Conservation (phyloP, 2,888 invertebrate species). For the Agrotis exclamationis region DNA sequence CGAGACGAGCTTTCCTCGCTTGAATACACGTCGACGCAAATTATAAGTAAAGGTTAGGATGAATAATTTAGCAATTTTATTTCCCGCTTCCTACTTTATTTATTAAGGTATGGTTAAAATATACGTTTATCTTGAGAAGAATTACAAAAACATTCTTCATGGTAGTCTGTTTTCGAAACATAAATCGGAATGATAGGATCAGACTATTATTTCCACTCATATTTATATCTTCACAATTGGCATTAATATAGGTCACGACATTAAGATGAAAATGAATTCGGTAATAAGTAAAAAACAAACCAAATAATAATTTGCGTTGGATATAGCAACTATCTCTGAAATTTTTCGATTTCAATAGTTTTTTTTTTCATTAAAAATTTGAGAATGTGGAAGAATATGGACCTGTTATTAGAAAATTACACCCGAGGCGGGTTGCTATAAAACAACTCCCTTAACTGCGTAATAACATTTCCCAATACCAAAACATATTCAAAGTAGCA, state of each 20-base stretch:
- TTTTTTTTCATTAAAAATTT: too few species aligned
- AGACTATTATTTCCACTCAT: background rate
- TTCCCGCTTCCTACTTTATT: background rate
- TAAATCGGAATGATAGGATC: background rate
- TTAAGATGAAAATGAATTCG: too few species aligned
- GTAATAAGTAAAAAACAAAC: too few species aligned
- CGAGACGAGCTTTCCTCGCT: conserved; percentile 18
- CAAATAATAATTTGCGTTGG: too few species aligned
- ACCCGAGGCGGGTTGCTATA: too few species aligned
- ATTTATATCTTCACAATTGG: background rate
- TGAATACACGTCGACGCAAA: conserved; percentile 44
- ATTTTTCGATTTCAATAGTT: too few species aligned
- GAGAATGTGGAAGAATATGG: too few species aligned
- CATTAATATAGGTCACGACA: too few species aligned
- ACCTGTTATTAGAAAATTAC: too few species aligned
- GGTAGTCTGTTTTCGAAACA: background rate
- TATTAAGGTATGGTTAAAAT: background rate
- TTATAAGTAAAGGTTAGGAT: conserved; percentile 32
- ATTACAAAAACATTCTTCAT: background rate
- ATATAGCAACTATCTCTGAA: too few species aligned
- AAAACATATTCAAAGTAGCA: background rate
- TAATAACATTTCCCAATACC: too few species aligned
- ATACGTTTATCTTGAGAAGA: background rate
- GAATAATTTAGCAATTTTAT: conserved; percentile 33
- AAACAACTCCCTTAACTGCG: too few species aligned